Percentiles rank a stretch among this genome's conserved stretches.
Conservation (phyloP, 92 coral and sea anemone species). For the Pocillopora meandrina region DNA sequence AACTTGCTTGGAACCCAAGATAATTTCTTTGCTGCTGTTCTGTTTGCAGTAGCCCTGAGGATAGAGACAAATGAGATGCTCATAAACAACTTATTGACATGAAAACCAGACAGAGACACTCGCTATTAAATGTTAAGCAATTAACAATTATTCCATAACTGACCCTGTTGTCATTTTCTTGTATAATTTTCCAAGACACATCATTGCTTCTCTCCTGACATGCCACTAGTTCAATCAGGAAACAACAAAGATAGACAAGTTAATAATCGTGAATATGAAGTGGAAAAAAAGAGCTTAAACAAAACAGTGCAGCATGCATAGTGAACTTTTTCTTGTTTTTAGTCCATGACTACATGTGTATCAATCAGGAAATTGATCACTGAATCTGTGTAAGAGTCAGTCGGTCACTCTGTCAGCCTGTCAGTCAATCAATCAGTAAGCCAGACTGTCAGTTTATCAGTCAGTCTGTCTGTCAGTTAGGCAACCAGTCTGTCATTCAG, state of each 20-base stretch:
- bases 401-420: too few species aligned
- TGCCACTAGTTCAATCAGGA: slow-evolving; percentile 5
- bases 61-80: not conserved
- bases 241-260: not conserved
- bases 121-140: too few species aligned
- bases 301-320: not conserved
- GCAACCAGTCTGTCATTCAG: too few species aligned
- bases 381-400: too few species aligned
- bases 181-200: slow-evolving; percentile 89
- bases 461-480: too few species aligned
- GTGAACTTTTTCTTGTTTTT: too few species aligned
- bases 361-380: too few species aligned
- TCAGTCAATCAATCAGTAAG: too few species aligned
- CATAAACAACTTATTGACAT: not conserved
- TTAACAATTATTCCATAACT: slow-evolving; percentile 15
- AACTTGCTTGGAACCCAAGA: slow-evolving; percentile 95
- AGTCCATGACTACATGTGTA: too few species aligned
- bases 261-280: not conserved
- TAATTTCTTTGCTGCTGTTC: slow-evolving; percentile 65
- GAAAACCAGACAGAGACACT: not conserved
- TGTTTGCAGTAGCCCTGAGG: slow-evolving; percentile 64
- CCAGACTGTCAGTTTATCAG: too few species aligned
- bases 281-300: not conserved
- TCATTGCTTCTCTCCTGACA: slow-evolving; percentile 88
- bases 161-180: slow-evolving; percentile 87